phyloP scores from a whole-genome alignment of 2,797 vertebrate genomes.

The Perdix hodgsoniae region DNA sequence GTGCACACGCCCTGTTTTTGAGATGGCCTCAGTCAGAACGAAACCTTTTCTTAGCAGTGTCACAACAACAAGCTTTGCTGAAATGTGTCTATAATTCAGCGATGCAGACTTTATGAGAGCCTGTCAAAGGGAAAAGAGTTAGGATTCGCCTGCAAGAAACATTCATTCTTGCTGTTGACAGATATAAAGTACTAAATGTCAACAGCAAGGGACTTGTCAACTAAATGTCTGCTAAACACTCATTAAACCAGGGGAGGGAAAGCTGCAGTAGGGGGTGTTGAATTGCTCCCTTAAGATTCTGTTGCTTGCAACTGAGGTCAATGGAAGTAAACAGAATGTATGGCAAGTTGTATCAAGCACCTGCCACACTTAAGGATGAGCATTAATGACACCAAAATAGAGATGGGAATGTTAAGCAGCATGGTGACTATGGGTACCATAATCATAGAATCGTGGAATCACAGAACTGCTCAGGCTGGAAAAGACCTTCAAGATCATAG shows the following conservation, averaged over 20 bases:
- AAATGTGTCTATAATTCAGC: background rate
- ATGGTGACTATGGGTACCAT: fast-evolving
- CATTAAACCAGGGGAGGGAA: background rate
- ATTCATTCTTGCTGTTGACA: background rate
- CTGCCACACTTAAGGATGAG: background rate
- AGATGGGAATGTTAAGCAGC: background rate
- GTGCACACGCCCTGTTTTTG: background rate
- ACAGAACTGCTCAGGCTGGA: too few relatives aligned
- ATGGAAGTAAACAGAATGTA: background rate
- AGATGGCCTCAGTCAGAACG: background rate
- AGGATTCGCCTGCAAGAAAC: background rate
- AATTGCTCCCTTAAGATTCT: slow-evolving; percentile 12
- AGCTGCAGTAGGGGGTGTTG: background rate
- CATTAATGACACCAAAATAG: background rate
- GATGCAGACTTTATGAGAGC: background rate
- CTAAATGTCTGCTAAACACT: slow-evolving; percentile 34
- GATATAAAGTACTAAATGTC: background rate
- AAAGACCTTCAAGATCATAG: too few relatives aligned
- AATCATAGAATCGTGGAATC: too few relatives aligned
- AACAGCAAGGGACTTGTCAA: background rate
- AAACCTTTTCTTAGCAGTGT: slow-evolving; percentile 3
- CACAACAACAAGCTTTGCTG: background rate
- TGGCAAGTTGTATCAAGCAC: background rate
- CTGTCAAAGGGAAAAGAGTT: background rate
- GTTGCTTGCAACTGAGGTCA: background rate